phyloP scores from a whole-genome alignment of 2,888 invertebrate species.

The Endomychus coccineus region DNA sequence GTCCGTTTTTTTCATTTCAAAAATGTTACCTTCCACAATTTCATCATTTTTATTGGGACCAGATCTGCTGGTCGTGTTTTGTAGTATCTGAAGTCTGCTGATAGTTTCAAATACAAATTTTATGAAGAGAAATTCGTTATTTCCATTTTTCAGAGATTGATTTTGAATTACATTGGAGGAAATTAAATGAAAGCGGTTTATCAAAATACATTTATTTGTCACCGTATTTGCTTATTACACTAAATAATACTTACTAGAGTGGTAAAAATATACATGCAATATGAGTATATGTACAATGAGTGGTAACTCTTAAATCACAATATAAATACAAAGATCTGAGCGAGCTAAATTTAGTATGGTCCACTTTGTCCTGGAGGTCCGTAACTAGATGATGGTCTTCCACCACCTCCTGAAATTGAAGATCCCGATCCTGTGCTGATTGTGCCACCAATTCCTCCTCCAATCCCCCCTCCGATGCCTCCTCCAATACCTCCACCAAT shows the following conservation, averaged over 20 bases:
- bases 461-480: conserved; percentile 14
- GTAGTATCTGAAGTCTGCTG: too few relatives aligned
- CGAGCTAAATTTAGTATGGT: conserved; percentile 33
- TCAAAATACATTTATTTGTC: conserved; percentile 27
- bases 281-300: conserved; percentile 23
- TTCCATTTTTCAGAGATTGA: too few relatives aligned
- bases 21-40: too few relatives aligned
- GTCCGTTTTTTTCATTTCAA: too few relatives aligned
- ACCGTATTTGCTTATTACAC: conserved; percentile 25
- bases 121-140: too few relatives aligned
- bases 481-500: conserved; percentile 17
- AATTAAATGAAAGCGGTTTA: too few relatives aligned
- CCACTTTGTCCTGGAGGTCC: conserved; percentile 42
- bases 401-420: conserved; percentile 28
- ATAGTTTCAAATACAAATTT: too few relatives aligned
- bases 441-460: conserved; percentile 11
- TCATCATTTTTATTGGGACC: too few relatives aligned
- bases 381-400: conserved; percentile 40
- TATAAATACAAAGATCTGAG: conserved; percentile 17
- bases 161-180: too few relatives aligned
- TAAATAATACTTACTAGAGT: conserved; percentile 16
- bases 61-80: too few relatives aligned
- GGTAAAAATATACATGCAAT: conserved; percentile 16
- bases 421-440: conserved; percentile 8
- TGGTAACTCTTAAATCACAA: conserved; percentile 11